phyloP scores from a whole-genome alignment of 1,140 invertebrate species.

The Drosophila rhopaloa region DNA sequence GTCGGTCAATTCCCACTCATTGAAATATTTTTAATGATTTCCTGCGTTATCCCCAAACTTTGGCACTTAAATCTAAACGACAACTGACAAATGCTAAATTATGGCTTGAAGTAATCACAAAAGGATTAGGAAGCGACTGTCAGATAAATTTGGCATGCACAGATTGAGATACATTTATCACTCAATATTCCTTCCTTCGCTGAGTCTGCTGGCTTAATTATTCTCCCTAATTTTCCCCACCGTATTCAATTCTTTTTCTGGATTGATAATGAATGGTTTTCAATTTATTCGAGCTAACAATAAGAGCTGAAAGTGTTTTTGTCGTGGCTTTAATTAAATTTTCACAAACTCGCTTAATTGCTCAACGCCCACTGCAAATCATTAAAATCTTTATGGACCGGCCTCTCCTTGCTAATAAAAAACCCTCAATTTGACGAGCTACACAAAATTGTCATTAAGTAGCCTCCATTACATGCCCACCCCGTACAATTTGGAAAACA shows the following conservation, averaged over 20 bases:
- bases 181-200: slow-evolving; percentile 19
- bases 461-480: slow-evolving; percentile 4
- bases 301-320: slow-evolving; percentile 24
- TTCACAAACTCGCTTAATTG: slow-evolving; percentile 47
- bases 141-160: slow-evolving; percentile 28
- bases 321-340: slow-evolving; percentile 55
- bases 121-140: slow-evolving; percentile 18
- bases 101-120: slow-evolving; percentile 32
- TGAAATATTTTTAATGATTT: slow-evolving; percentile 51
- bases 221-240: slow-evolving; percentile 22
- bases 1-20: slow-evolving; percentile 28
- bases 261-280: slow-evolving; percentile 54
- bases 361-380: slow-evolving; percentile 54
- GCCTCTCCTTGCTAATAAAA: slow-evolving; percentile 49
- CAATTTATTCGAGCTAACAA: slow-evolving; percentile 53
- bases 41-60: slow-evolving; percentile 30
- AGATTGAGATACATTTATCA: slow-evolving; percentile 51
- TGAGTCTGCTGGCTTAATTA: slow-evolving; percentile 13
- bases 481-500: not conserved
- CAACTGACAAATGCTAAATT: slow-evolving; percentile 33
- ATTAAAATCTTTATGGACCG: slow-evolving; percentile 59
- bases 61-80: slow-evolving; percentile 25
- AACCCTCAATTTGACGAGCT: slow-evolving; percentile 58
- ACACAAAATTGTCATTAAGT: slow-evolving; percentile 75
- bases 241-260: slow-evolving; percentile 12